Evolutionary conservation across 2,113 vertebrate species (phyloP).

Genomic region (Anseranas semipalmata): DNA sequence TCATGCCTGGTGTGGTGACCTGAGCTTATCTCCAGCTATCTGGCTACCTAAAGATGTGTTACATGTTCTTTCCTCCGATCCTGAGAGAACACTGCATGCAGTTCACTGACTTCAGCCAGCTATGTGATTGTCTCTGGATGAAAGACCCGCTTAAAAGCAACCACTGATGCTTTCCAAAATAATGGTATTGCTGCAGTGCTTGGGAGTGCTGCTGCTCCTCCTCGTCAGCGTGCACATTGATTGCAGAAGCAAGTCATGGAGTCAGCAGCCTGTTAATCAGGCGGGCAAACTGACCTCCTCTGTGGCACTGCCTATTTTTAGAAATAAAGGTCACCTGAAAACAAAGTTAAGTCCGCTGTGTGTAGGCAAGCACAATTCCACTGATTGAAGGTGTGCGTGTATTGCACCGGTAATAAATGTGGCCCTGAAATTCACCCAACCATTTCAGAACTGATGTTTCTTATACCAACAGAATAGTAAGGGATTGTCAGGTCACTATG

Average conservation of each 20-base stretch:
- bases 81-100: background rate
- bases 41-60: background rate
- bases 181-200: accelerated
- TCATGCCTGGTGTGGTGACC: background rate
- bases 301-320: background rate
- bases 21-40: background rate
- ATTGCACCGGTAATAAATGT: background rate
- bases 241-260: background rate
- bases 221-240: accelerated
- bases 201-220: background rate
- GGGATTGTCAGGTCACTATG: background rate
- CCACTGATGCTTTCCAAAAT: background rate
- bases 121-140: background rate
- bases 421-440: background rate
- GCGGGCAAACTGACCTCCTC: background rate
- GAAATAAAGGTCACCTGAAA: background rate
- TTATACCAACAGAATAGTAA: background rate
- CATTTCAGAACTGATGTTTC: background rate
- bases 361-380: background rate
- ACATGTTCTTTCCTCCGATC: background rate
- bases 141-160: background rate
- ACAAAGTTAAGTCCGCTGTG: background rate
- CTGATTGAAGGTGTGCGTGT: background rate
- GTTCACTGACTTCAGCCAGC: background rate
- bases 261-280: background rate